Percentiles rank a stretch among this genome's conserved stretches.
phyloP scores from a whole-genome alignment of 2,113 vertebrate genomes.

The Colius striatus region DNA sequence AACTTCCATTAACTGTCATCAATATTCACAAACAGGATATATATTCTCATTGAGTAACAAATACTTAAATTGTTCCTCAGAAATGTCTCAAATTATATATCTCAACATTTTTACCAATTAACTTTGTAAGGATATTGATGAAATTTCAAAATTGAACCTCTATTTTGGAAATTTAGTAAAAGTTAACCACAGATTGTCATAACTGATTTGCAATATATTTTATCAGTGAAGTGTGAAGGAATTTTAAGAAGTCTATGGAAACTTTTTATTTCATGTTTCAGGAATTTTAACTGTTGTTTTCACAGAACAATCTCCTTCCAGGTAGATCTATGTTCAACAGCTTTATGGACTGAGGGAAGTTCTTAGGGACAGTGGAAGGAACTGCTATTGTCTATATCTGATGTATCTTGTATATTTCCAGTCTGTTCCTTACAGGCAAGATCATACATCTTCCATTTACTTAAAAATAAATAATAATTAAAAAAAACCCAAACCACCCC shows the following conservation, averaged over 20 bases:
- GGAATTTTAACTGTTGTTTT: neutral
- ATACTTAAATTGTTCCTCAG: conserved; percentile 20
- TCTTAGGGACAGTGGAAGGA: neutral
- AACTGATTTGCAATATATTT: conserved; percentile 42
- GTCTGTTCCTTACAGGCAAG: neutral
- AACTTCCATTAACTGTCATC: conserved; percentile 8
- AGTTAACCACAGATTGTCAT: conserved; percentile 40
- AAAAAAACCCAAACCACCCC: neutral
- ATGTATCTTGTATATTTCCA: neutral
- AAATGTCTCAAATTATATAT: conserved; percentile 29
- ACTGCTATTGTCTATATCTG: neutral
- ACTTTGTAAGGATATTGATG: conserved; percentile 61
- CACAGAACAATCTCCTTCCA: neutral
- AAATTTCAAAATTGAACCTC: conserved; percentile 54
- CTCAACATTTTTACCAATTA: conserved; percentile 39
- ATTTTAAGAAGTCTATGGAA: neutral
- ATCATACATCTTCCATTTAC: neutral
- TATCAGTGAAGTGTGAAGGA: conserved; percentile 24
- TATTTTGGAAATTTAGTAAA: conserved; percentile 46
- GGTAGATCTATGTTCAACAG: neutral
- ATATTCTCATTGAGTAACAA: neutral
- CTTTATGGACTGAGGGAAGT: neutral
- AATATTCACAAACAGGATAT: neutral
- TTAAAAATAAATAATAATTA: neutral
- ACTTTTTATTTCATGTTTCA: neutral